These are phyloP conservation scores for Chaetophractus vellerosus DNA, from an alignment of 2,797 vertebrate species.

Conservation along the genomic window DNA sequence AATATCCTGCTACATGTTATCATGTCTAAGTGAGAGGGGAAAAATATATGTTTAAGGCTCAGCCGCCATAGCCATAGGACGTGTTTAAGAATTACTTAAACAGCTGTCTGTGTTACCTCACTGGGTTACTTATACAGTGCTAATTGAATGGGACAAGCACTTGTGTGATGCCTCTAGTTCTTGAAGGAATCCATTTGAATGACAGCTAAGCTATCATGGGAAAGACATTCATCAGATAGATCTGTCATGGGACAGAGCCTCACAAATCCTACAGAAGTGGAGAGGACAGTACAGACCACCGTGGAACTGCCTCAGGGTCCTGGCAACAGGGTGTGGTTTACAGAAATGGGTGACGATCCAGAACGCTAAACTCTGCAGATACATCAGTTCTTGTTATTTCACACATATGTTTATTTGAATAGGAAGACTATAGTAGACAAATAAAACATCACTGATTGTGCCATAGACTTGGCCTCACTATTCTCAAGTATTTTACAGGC, in stretches of 20 bases:
- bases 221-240: not conserved
- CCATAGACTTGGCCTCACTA: not conserved
- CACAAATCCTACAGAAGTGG: not conserved
- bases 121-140: not conserved
- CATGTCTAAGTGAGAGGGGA: not conserved
- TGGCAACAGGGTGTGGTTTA: not conserved
- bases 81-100: not conserved
- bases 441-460: not conserved
- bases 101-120: not conserved
- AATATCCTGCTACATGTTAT: not conserved
- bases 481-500: not conserved
- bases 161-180: not conserved
- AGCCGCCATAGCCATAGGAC: not conserved
- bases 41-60: not conserved
- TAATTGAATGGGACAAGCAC: not conserved
- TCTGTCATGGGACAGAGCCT: not conserved
- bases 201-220: slow-evolving; percentile 10
- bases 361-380: not conserved
- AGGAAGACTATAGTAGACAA: not conserved
- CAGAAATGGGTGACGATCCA: not conserved
- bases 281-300: not conserved
- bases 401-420: not conserved
- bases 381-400: not conserved
- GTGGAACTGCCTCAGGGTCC: not conserved
- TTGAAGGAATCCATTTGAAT: not conserved